Percentiles rank a stretch among this genome's conserved stretches.
These are phyloP conservation scores for Porphyrio hochstetteri DNA, from an alignment of 2,113 vertebrate genomes.

Conservation along the genomic window DNA sequence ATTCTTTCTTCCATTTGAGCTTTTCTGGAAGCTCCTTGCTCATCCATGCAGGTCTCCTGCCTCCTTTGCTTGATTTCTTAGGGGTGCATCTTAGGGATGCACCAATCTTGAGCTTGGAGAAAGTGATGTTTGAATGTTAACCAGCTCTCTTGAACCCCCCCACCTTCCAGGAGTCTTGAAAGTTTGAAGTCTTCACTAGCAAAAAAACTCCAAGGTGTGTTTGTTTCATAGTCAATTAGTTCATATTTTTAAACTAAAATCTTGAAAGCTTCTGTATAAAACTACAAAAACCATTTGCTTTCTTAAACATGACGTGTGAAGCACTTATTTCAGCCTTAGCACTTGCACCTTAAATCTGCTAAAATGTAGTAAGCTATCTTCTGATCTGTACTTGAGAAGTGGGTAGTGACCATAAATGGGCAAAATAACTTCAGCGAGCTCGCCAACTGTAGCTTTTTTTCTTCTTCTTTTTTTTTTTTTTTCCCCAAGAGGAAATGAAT, in stretches of 20 bases:
- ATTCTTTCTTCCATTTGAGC: too few species aligned
- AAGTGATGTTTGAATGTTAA: too few species aligned
- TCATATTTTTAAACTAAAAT: not conserved
- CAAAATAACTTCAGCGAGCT: constrained; percentile 23
- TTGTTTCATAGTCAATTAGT: not conserved
- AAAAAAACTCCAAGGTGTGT: not conserved
- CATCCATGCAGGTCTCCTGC: too few species aligned
- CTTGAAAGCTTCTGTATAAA: not conserved
- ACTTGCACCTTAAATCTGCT: not conserved
- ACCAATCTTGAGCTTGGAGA: too few species aligned
- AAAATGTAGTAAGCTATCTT: not conserved
- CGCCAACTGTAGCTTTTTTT: not conserved
- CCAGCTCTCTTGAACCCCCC: too few species aligned
- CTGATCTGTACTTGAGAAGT: not conserved
- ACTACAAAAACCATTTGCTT: not conserved
- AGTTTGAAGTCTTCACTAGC: not conserved
- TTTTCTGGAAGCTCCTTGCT: too few species aligned
- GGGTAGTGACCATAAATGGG: constrained; percentile 38
- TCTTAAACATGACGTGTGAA: not conserved
- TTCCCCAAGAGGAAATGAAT: constrained; percentile 34
- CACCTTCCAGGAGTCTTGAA: not conserved
- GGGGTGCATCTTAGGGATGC: too few species aligned
- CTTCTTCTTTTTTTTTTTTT: not conserved
- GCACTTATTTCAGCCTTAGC: not conserved
- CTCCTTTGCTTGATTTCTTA: too few species aligned